phyloP scores from a whole-genome alignment of 2,113 vertebrate species.

The Hyperopisus bebe region DNA sequence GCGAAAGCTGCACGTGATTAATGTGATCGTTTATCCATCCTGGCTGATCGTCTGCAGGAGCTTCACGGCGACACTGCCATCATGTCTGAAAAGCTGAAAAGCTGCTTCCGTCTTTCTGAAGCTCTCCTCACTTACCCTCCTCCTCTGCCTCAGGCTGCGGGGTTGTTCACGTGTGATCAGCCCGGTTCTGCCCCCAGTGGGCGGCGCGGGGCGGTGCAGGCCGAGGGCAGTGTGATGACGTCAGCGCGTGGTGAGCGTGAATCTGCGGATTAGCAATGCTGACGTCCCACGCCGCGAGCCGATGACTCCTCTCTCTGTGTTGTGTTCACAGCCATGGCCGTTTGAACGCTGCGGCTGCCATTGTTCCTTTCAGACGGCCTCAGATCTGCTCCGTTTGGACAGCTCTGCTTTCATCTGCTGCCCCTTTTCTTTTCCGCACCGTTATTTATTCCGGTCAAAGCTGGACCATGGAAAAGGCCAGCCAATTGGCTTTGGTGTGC shows the following conservation, averaged over 20 bases:
- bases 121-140: neutral
- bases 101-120: neutral
- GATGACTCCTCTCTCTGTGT: neutral
- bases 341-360: slow-evolving; percentile 14
- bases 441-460: neutral
- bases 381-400: slow-evolving; percentile 8
- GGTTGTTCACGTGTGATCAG: neutral
- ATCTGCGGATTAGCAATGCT: slow-evolving; percentile 40
- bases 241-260: slow-evolving; percentile 45
- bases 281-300: slow-evolving; percentile 34
- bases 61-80: neutral
- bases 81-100: neutral
- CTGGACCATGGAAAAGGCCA: neutral
- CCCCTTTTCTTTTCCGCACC: neutral
- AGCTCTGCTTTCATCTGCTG: slow-evolving; percentile 19
- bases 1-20: neutral
- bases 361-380: slow-evolving; percentile 1
- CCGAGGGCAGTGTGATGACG: slow-evolving; percentile 18
- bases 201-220: neutral
- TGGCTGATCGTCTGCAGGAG: neutral
- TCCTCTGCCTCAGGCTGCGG: neutral
- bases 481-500: neutral
- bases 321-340: slow-evolving; percentile 10
- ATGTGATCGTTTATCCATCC: neutral
- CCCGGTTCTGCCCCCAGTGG: neutral